Evolutionary conservation across 2,797 vertebrate species (phyloP).

Genomic region (Pipistrellus pipistrellus): DNA sequence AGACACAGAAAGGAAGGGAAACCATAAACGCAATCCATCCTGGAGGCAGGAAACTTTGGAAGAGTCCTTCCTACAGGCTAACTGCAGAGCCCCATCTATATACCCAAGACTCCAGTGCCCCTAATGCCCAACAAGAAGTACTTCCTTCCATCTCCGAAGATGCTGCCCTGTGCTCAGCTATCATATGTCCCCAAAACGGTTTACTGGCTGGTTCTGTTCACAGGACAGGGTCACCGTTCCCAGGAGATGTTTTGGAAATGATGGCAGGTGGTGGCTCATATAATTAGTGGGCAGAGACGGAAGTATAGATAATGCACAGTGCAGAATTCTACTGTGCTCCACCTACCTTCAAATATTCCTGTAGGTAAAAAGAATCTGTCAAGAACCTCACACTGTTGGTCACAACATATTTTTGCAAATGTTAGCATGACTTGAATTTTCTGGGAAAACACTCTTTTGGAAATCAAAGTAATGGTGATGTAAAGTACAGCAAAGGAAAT

Average conservation of each 20-base stretch:
- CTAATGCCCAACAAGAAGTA: not conserved
- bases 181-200: not conserved
- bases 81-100: not conserved
- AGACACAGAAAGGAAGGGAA: conserved; percentile 31
- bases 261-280: not conserved
- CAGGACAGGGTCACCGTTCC: not conserved
- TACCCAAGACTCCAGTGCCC: not conserved
- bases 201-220: not conserved
- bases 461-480: not conserved
- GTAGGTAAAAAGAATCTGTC: not conserved
- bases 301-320: not conserved
- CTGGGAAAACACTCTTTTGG: not conserved
- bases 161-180: not conserved
- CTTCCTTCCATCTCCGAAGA: not conserved
- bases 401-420: not conserved
- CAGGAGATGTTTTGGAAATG: not conserved
- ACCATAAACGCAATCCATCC: not conserved
- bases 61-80: not conserved
- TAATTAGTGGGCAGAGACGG: too few relatives aligned
- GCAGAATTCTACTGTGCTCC: not conserved
- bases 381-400: not conserved
- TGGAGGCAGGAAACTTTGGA: not conserved
- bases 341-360: not conserved
- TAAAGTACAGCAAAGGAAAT: not conserved
- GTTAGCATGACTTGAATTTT: not conserved